Percentiles rank a stretch among this genome's conserved stretches.
phyloP scores from a whole-genome alignment of 2,888 invertebrate genomes.

The Eucera pruinosa region DNA sequence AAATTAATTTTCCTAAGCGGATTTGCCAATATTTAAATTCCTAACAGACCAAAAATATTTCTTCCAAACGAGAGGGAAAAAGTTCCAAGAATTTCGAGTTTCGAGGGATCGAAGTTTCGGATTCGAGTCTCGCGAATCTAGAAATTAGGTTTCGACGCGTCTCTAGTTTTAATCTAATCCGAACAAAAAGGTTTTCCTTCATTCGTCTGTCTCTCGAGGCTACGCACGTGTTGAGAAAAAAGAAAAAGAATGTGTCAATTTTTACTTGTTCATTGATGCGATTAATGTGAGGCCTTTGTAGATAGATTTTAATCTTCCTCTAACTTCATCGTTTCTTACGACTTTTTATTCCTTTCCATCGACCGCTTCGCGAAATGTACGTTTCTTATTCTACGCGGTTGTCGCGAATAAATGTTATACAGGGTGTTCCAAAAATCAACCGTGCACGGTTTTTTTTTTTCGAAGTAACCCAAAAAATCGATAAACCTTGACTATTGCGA shows the following conservation, averaged over 20 bases:
- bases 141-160: too few relatives aligned
- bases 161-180: too few relatives aligned
- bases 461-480: too few relatives aligned
- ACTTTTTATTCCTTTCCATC: slow-evolving; percentile 21
- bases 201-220: slow-evolving; percentile 44
- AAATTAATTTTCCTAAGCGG: too few relatives aligned
- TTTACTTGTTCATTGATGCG: slow-evolving; percentile 61
- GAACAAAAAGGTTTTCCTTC: too few relatives aligned
- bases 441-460: background rate
- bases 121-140: too few relatives aligned
- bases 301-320: slow-evolving; percentile 75
- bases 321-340: slow-evolving; percentile 38
- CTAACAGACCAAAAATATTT: too few relatives aligned
- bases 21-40: too few relatives aligned
- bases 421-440: slow-evolving; percentile 35
- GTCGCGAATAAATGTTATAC: slow-evolving; percentile 42
- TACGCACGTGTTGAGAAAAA: slow-evolving; percentile 30
- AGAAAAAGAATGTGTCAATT: slow-evolving; percentile 27
- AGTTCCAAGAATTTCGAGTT: too few relatives aligned
- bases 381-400: slow-evolving; percentile 29
- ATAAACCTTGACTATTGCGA: background rate
- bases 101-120: too few relatives aligned
- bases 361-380: slow-evolving; percentile 27
- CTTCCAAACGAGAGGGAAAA: too few relatives aligned
- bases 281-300: slow-evolving; percentile 77